These are phyloP conservation scores for Catamblyrhynchus diadema DNA, from an alignment of 2,797 vertebrate genomes.

Conservation along the genomic window DNA sequence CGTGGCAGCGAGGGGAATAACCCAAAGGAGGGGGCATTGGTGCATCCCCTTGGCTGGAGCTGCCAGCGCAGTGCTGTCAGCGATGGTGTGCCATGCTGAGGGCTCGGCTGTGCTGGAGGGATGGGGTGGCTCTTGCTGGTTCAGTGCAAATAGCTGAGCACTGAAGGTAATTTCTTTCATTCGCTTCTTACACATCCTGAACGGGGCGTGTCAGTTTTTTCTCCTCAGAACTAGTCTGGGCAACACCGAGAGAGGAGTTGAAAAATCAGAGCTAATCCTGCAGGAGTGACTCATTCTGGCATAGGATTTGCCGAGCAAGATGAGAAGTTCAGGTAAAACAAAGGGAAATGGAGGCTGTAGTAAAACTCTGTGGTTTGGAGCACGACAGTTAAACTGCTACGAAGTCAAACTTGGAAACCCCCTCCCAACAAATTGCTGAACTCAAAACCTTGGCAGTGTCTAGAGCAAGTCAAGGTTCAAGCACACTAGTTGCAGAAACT, in stretches of 20 bases:
- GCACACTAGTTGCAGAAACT: background rate
- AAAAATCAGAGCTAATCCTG: constrained; percentile 67
- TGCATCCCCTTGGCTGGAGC: background rate
- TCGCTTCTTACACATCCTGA: constrained; percentile 30
- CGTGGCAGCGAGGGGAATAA: accelerated
- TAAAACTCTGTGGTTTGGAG: constrained; percentile 48
- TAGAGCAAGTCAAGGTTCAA: background rate
- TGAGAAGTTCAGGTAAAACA: constrained; percentile 61
- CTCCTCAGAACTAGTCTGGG: constrained; percentile 70
- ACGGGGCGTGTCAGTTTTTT: constrained; percentile 56
- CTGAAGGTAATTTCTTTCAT: constrained; percentile 38
- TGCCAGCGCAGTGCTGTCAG: background rate
- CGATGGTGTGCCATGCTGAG: accelerated
- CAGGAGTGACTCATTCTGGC: constrained; percentile 69
- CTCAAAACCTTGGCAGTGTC: constrained; percentile 18
- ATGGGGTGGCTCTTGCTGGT: background rate
- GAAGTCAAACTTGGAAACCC: constrained; percentile 15
- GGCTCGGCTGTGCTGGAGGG: background rate
- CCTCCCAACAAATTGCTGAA: constrained; percentile 44
- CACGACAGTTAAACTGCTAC: constrained; percentile 26
- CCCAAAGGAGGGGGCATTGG: background rate
- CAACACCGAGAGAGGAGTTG: constrained; percentile 49
- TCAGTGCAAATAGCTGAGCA: constrained; percentile 2
- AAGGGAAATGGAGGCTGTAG: constrained; percentile 21
- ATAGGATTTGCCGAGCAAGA: constrained; percentile 52